phyloP scores from a whole-genome alignment of 2,888 invertebrate species.

The Caenorhabditis uteleia region DNA sequence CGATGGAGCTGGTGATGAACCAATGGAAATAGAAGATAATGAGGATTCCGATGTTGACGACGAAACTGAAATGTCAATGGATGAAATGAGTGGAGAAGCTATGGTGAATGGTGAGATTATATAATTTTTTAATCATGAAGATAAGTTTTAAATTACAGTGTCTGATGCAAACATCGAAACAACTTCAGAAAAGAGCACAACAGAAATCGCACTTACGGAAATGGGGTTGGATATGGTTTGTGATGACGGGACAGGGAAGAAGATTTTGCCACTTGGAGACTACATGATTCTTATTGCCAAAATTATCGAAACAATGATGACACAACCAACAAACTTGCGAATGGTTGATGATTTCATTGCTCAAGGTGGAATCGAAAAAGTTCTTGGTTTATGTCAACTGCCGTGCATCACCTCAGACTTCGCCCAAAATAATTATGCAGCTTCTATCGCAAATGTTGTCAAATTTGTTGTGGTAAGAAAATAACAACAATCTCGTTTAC shows the following conservation, averaged over 20 bases:
- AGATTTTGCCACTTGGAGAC: slow-evolving; percentile 57
- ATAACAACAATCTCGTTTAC: background rate
- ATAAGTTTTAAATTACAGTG: background rate
- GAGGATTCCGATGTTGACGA: slow-evolving; percentile 45
- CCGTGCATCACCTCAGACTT: slow-evolving; percentile 27
- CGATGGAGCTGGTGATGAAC: slow-evolving; percentile 20
- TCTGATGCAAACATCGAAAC: no score
- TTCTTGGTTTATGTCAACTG: slow-evolving; percentile 35
- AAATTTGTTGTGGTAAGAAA: slow-evolving; percentile 45
- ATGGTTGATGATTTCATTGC: slow-evolving; percentile 48
- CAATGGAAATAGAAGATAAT: slow-evolving; percentile 32
- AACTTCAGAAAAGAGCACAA: no score
- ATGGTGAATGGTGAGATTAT: background rate
- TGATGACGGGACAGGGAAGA: slow-evolving; percentile 35
- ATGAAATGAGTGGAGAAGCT: slow-evolving; percentile 40
- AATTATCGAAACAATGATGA: slow-evolving; percentile 53
- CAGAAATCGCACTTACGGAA: no score
- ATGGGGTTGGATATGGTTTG: slow-evolving; percentile 50
- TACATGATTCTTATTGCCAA: slow-evolving; percentile 53
- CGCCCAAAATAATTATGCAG: slow-evolving; percentile 30
- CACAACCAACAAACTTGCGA: slow-evolving; percentile 38
- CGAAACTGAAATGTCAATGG: slow-evolving; percentile 52
- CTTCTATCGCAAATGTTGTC: slow-evolving; percentile 48
- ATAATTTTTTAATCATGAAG: background rate
- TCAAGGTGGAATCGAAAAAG: slow-evolving; percentile 33